Evolutionary conservation across 2,888 invertebrate species (phyloP), one percentile per base, ranked within the genome.

Genomic region (Ormyrus labotus): DNA sequence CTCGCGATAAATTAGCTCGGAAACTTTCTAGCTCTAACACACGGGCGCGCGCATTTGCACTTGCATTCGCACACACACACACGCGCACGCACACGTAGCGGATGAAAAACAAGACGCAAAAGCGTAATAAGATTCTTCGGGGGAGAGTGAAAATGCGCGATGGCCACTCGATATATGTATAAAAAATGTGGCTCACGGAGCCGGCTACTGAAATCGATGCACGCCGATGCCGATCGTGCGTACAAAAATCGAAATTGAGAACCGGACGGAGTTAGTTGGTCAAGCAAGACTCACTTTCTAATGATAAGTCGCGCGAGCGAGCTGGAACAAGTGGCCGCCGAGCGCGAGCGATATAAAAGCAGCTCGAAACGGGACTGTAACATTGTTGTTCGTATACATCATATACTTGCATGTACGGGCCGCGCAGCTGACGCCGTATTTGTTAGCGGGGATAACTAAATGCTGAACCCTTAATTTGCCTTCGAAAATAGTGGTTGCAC

Each of bases 251-350:
- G 60, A 67, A 69, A 82, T 70, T 78, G 19, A 78, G 69, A 78
- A 72, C 81, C 82, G 82, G 78, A 77, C 71, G 60, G 76, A 67
- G 81, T 81, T 70, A 83, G 70, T 82, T 80, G 83, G 83, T 80
- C 83, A 80, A 75, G 72, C 80, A 75, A 78, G 69, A 73, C 78
- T 82, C 76, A 77, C 82, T 82, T 83, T 83, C 83, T 83, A 82
- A 83, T 51, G 74, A 78, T 79, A 76, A 68, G 51, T 65, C 55
- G 47, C 57, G 45, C 13, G 48, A 13, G 8, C n/a, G 48, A 13
- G 48, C 47, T 48, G n/a, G 50, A 64, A 6, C 50, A 13, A 64
- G 64, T 50, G 13, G 19, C 19, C 19, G 19, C 50, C 7, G 48
- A 8, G 8, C 64, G 50, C 19, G 19, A 19, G 19, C 19, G 19